These are phyloP conservation scores for Limonius californicus DNA, from an alignment of 1,140 invertebrate genomes.

Conservation along the genomic window DNA sequence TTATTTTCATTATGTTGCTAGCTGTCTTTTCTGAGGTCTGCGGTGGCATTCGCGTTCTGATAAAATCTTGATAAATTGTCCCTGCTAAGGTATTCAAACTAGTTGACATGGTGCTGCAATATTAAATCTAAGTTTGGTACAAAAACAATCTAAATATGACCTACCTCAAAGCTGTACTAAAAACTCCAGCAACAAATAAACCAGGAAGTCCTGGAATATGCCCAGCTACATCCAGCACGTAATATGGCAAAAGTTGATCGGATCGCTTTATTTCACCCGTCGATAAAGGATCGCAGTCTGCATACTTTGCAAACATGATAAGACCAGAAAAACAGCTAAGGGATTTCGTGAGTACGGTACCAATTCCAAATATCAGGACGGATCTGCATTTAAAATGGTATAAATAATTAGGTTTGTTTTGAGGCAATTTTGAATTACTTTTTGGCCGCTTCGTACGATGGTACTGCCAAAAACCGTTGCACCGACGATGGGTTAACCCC, in stretches of 20 bases:
- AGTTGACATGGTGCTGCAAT: slow-evolving; percentile 59
- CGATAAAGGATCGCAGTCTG: slow-evolving; percentile 64
- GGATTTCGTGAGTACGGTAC: slow-evolving; percentile 25
- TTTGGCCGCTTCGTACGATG: slow-evolving; percentile 51
- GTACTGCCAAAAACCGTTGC: slow-evolving; percentile 58
- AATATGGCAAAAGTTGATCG: slow-evolving; percentile 50
- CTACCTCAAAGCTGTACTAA: slow-evolving; percentile 60
- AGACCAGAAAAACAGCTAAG: slow-evolving; percentile 56
- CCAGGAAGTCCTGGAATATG: slow-evolving; percentile 53
- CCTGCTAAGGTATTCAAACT: slow-evolving; percentile 63
- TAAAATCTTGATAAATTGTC: slow-evolving; percentile 63
- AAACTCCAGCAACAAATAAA: slow-evolving; percentile 60
- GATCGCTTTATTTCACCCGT: slow-evolving; percentile 50
- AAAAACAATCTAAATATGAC: neutral
- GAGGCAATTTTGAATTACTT: too few species aligned
- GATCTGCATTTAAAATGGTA: slow-evolving; percentile 27
- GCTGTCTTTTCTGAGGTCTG: slow-evolving; percentile 49
- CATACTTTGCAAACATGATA: slow-evolving; percentile 66
- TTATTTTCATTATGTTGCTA: slow-evolving; percentile 53
- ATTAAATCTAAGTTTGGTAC: neutral
- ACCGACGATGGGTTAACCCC: slow-evolving; percentile 59
- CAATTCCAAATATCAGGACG: slow-evolving; percentile 21
- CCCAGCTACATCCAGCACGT: slow-evolving; percentile 52
- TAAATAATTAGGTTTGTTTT: neutral
- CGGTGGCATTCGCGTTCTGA: slow-evolving; percentile 47